Percentiles rank a stretch among this genome's conserved stretches.
phyloP scores from a whole-genome alignment of 2,888 invertebrate genomes.

The Orchesella flavescens region DNA sequence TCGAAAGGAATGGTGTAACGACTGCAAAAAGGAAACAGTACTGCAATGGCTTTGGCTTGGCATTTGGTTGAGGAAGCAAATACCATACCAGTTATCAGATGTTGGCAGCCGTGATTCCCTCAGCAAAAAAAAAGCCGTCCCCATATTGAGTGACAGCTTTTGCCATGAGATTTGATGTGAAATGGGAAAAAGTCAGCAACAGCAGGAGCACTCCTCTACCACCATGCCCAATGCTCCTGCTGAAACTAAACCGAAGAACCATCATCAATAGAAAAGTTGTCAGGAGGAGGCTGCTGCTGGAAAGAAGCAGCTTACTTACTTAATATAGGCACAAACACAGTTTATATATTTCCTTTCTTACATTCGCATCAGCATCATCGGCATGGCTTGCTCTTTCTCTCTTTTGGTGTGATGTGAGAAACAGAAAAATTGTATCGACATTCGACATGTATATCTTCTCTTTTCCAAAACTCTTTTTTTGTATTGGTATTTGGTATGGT shows the following conservation, averaged over 20 bases:
- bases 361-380: background rate
- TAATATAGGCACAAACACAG: no score
- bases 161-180: conserved; percentile 62
- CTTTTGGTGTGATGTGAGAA: background rate
- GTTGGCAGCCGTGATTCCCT: conserved; percentile 59
- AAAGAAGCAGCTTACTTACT: no score
- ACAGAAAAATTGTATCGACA: background rate
- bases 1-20: background rate
- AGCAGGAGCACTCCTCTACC: background rate
- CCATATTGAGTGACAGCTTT: conserved; percentile 60
- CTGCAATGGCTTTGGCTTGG: conserved; percentile 1
- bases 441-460: no score
- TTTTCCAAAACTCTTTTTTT: conserved; percentile 1
- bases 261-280: conserved; percentile 20
- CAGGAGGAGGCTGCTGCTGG: background rate
- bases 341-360: background rate
- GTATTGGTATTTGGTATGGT: background rate
- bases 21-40: conserved; percentile 17
- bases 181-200: conserved; percentile 49
- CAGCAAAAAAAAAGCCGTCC: conserved; percentile 50
- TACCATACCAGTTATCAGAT: conserved; percentile 51
- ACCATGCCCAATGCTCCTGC: background rate
- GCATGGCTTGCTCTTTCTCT: background rate
- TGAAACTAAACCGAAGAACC: background rate
- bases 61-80: background rate